A percentile compares a stretch with the other conserved stretches of the same genome.
Evolutionary conservation across 1,140 invertebrate species (phyloP).

Genomic region (Macrocentrus cingulum): DNA sequence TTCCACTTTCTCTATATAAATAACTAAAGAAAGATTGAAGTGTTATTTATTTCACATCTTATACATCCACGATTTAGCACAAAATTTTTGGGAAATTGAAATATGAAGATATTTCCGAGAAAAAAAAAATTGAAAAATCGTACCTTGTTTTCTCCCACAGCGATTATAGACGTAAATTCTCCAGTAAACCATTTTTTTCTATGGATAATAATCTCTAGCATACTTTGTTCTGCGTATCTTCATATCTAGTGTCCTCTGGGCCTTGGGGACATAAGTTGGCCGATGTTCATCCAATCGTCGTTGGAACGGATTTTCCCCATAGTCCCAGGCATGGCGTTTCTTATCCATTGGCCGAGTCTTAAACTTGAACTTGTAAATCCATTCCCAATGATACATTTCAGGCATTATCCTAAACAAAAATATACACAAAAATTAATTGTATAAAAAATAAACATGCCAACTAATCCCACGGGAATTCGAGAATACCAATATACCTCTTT

Average conservation of each 20-base stretch:
- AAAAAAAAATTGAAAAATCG: constrained; percentile 5
- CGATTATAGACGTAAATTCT: background rate
- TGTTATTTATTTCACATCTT: no score
- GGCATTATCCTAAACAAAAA: constrained; percentile 55
- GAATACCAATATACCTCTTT: no score
- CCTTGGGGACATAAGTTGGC: constrained; percentile 70
- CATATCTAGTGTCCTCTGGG: constrained; percentile 59
- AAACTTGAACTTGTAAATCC: constrained; percentile 72
- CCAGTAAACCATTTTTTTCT: no score
- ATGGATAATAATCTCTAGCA: constrained; percentile 66
- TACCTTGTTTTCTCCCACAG: background rate
- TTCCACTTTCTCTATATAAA: no score
- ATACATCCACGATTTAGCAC: no score
- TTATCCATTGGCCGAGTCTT: constrained; percentile 68
- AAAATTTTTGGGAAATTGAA: no score
- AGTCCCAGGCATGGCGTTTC: constrained; percentile 69
- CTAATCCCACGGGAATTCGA: no score
- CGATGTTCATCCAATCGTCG: constrained; percentile 67
- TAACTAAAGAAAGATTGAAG: no score
- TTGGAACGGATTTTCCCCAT: constrained; percentile 60
- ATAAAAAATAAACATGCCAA: no score
- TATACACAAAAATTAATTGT: constrained; percentile 8
- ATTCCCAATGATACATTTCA: constrained; percentile 76
- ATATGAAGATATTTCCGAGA: no score
- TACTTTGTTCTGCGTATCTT: constrained; percentile 57